These are phyloP conservation scores for Oryzias curvinotus DNA, from an alignment of 2,113 vertebrate species.

Conservation along the genomic window DNA sequence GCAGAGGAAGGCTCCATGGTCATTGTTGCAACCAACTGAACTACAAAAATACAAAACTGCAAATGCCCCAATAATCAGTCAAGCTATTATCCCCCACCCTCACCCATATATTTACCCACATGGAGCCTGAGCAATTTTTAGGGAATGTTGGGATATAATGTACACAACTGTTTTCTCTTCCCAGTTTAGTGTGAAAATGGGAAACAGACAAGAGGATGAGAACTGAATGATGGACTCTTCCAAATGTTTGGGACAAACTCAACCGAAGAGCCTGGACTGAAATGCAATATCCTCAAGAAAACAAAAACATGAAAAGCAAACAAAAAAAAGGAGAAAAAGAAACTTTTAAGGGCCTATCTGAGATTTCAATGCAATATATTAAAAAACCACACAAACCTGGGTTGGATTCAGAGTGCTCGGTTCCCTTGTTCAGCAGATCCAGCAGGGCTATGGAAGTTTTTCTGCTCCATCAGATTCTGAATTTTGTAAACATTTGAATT, in stretches of 20 bases:
- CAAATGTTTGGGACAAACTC: conserved; percentile 20
- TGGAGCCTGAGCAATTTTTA: conserved; percentile 26
- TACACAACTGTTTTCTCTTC: conserved; percentile 14
- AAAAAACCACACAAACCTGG: conserved; percentile 24
- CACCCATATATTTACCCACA: conserved; percentile 53
- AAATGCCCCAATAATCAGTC: conserved; percentile 70
- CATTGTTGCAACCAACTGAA: conserved; percentile 70
- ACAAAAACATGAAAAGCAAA: background rate
- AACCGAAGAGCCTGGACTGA: conserved; percentile 33
- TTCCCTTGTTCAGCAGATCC: background rate
- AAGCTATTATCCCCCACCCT: conserved; percentile 54
- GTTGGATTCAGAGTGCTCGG: conserved; percentile 17
- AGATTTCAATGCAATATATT: conserved; percentile 51
- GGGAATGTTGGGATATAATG: conserved; percentile 37
- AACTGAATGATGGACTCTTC: conserved; percentile 19
- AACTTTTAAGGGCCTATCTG: background rate
- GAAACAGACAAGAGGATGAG: conserved; percentile 27
- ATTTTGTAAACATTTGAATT: too few species aligned
- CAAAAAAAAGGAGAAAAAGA: background rate
- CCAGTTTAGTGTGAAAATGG: background rate
- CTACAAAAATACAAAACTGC: conserved; percentile 15
- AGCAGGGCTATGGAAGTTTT: too few species aligned
- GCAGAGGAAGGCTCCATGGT: conserved; percentile 56
- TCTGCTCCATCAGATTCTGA: too few species aligned
- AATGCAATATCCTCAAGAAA: conserved; percentile 1